Evolutionary conservation across 2,888 invertebrate species (phyloP).

Genomic region (Diachrysia chrysitis): DNA sequence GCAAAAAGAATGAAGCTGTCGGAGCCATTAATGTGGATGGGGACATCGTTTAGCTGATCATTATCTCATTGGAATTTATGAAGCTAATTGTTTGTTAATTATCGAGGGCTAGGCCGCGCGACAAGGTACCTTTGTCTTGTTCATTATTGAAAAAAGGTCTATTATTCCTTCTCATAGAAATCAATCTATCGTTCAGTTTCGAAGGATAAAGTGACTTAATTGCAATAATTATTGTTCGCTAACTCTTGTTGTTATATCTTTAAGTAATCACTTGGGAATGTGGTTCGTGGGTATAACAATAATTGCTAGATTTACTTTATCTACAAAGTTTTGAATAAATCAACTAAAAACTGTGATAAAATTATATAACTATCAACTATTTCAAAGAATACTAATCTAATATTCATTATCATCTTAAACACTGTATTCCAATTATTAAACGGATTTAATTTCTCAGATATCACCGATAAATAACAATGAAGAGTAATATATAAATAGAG

Average conservation of each 20-base stretch:
- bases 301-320: not conserved
- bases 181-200: conserved; percentile 33
- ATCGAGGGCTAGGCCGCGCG: conserved; percentile 34
- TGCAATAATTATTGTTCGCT: not conserved
- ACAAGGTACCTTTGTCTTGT: conserved; percentile 33
- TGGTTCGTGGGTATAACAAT: not conserved
- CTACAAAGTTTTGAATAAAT: no score
- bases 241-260: not conserved
- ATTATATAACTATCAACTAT: no score
- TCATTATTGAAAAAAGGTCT: conserved; percentile 38
- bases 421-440: no score
- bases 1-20: conserved; percentile 23
- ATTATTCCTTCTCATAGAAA: conserved; percentile 34
- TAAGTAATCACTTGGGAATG: not conserved
- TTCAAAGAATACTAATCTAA: no score
- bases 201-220: conserved; percentile 8
- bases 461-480: no score
- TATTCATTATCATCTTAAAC: no score
- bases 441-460: no score
- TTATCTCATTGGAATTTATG: conserved; percentile 31
- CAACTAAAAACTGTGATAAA: no score
- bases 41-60: conserved; percentile 23
- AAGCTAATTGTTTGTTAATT: conserved; percentile 46
- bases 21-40: conserved; percentile 17
- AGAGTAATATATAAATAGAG: no score